Evolutionary conservation across 2,888 invertebrate genomes (phyloP).

Genomic region (Lagria hirta): DNA sequence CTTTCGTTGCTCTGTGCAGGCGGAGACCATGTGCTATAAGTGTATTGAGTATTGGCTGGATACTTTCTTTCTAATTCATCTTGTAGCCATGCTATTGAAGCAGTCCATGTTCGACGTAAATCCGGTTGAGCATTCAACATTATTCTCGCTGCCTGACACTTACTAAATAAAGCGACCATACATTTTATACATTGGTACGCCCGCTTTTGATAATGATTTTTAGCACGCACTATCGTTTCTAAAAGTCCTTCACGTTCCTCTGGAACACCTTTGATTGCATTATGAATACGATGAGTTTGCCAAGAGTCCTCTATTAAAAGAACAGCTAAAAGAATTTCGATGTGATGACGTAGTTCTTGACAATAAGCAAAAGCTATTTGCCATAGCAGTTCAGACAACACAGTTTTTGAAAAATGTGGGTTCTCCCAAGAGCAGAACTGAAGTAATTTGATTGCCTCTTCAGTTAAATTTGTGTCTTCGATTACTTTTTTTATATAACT

Average conservation of each 20-base stretch:
- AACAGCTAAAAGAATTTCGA: slow-evolving; percentile 84
- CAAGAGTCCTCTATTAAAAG: slow-evolving; percentile 92
- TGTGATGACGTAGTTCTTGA: slow-evolving; percentile 89
- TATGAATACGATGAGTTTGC: slow-evolving; percentile 93
- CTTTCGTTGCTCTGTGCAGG: slow-evolving; percentile 94
- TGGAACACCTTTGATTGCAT: slow-evolving; percentile 86
- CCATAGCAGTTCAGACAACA: slow-evolving; percentile 89
- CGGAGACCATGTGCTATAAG: slow-evolving; percentile 92
- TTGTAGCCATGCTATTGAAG: slow-evolving; percentile 91
- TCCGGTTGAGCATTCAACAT: slow-evolving; percentile 77
- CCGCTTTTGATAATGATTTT: slow-evolving; percentile 93
- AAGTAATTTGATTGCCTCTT: slow-evolving; percentile 85
- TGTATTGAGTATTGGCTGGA: slow-evolving; percentile 67
- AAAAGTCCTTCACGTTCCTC: slow-evolving; percentile 89
- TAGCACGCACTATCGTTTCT: slow-evolving; percentile 89
- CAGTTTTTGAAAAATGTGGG: slow-evolving; percentile 86
- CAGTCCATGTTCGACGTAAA: slow-evolving; percentile 82
- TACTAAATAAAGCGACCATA: slow-evolving; percentile 85
- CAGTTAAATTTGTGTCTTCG: slow-evolving; percentile 89
- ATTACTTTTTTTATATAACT: slow-evolving; percentile 93
- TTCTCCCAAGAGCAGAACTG: slow-evolving; percentile 98
- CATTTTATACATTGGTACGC: slow-evolving; percentile 97
- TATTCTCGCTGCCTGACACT: slow-evolving; percentile 76
- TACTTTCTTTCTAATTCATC: slow-evolving; percentile 86
- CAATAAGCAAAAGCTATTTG: slow-evolving; percentile 88